These are phyloP conservation scores for Chalcis sispes DNA, from an alignment of 2,888 invertebrate species.

Conservation along the genomic window DNA sequence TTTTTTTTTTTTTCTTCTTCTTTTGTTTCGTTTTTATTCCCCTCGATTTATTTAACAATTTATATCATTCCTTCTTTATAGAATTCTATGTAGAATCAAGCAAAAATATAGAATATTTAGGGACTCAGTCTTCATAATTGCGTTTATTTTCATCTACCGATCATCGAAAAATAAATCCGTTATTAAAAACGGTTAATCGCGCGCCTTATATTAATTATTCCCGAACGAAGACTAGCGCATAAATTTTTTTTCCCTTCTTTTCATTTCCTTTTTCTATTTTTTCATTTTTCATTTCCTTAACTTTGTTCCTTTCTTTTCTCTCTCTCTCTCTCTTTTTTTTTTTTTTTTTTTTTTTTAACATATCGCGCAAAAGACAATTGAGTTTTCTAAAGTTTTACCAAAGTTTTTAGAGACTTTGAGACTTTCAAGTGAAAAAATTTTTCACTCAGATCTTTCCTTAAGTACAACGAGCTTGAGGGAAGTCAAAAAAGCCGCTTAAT, in stretches of 20 bases:
- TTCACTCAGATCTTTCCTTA: constrained; percentile 57
- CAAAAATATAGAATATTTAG: constrained; percentile 49
- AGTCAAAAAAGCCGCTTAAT: constrained; percentile 26
- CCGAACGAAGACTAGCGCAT: too few species aligned
- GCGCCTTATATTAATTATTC: constrained; percentile 7
- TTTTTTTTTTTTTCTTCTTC: constrained; percentile 29
- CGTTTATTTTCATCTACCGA: constrained; percentile 39
- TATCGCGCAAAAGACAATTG: constrained; percentile 14
- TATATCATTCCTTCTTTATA: constrained; percentile 6
- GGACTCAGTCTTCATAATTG: constrained; percentile 52
- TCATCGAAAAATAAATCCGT: constrained; percentile 50
- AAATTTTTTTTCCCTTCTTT: too few species aligned
- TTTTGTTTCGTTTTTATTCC: neutral
- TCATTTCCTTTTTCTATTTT: neutral
- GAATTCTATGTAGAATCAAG: constrained; percentile 40
- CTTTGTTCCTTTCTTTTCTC: neutral
- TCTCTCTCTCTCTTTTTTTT: neutral
- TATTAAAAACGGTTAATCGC: constrained; percentile 15
- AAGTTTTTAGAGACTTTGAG: constrained; percentile 30
- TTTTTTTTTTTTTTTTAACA: constrained; percentile 7
- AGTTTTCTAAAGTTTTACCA: constrained; percentile 19
- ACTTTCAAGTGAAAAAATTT: constrained; percentile 40
- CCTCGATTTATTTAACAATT: too few species aligned
- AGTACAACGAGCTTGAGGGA: constrained; percentile 35
- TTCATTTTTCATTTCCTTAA: too few species aligned